These are phyloP conservation scores for Lampris incognitus DNA, from an alignment of 2,113 vertebrate species.

Conservation along the genomic window DNA sequence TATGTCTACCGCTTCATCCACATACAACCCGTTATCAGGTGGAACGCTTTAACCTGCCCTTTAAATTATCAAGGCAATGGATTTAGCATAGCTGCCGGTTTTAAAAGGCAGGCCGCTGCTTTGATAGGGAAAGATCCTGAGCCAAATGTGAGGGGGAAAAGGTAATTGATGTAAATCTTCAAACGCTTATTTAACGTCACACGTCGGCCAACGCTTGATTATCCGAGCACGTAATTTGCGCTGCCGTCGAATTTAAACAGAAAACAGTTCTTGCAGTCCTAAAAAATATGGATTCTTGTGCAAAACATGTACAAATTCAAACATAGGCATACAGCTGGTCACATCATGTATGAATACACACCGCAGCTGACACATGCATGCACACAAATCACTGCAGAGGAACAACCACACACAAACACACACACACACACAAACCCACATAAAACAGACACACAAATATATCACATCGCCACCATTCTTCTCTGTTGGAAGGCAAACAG, in stretches of 20 bases:
- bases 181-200: neutral
- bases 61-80: constrained; percentile 71
- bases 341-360: neutral
- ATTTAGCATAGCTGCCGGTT: constrained; percentile 49
- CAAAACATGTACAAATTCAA: constrained; percentile 17
- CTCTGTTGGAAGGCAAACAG: constrained; percentile 44
- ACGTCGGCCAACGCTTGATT: neutral
- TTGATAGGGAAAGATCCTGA: constrained; percentile 38
- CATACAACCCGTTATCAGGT: constrained; percentile 65
- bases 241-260: constrained; percentile 28
- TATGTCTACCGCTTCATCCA: constrained; percentile 63
- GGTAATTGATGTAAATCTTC: neutral
- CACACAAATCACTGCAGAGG: neutral
- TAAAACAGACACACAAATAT: neutral
- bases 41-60: constrained; percentile 59
- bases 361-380: neutral
- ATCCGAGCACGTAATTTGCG: constrained; percentile 31
- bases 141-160: constrained; percentile 15
- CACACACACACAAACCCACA: constrained; percentile 15
- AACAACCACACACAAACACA: constrained; percentile 14
- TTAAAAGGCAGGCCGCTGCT: constrained; percentile 35
- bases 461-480: constrained; percentile 22
- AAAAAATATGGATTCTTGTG: neutral
- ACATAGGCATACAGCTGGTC: neutral
- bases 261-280: constrained; percentile 7